A percentile compares a stretch with the other conserved stretches of the same genome.
These are phyloP conservation scores for Drosophila mojavensis DNA, from an alignment of 1,140 invertebrate species.

Conservation along the genomic window DNA sequence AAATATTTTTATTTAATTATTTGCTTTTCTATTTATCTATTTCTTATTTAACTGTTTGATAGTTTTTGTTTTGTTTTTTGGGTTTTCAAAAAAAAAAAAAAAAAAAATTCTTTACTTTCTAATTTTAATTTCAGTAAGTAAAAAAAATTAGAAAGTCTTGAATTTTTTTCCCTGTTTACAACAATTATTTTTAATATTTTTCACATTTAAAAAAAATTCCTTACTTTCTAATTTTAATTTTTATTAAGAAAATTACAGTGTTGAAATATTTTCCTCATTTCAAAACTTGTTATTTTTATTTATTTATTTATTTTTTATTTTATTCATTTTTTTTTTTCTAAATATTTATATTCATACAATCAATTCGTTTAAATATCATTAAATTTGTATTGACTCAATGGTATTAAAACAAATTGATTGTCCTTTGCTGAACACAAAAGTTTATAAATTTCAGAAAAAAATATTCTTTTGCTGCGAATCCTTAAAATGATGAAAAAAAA, in stretches of 20 bases:
- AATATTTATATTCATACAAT: conserved; percentile 3
- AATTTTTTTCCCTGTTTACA: not conserved
- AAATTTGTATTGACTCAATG: not conserved
- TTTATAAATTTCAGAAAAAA: not conserved
- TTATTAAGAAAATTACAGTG: not conserved
- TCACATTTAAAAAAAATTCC: too few species aligned
- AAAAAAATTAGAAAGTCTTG: not conserved
- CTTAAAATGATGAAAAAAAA: conserved; percentile 53
- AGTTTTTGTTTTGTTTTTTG: not conserved
- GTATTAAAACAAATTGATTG: conserved; percentile 27
- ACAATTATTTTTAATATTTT: too few species aligned
- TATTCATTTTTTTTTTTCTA: not conserved
- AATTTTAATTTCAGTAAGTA: not conserved
- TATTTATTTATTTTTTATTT: not conserved
- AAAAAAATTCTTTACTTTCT: conserved; percentile 4
- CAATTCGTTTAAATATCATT: conserved; percentile 14
- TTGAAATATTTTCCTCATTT: too few species aligned
- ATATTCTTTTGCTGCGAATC: not conserved
- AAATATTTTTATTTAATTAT: not conserved
- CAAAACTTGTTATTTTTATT: too few species aligned
- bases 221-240: too few species aligned
- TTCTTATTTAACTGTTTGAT: not conserved
- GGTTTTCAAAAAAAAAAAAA: not conserved
- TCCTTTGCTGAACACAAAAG: not conserved
- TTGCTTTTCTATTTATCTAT: not conserved